phyloP scores from a whole-genome alignment of 2,888 invertebrate genomes.

The Tortricodes alternella region DNA sequence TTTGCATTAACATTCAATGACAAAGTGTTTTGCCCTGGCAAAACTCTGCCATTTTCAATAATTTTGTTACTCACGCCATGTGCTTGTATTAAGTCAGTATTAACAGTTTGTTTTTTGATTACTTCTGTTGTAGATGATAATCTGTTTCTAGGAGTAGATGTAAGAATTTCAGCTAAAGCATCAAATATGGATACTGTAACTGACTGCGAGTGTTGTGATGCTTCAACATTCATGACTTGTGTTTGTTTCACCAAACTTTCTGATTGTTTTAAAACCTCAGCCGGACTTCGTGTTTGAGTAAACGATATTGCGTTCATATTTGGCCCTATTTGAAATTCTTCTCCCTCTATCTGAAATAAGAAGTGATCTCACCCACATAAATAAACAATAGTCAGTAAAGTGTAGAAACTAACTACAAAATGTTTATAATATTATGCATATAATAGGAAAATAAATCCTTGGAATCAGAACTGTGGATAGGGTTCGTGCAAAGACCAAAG shows the following conservation, averaged over 20 bases:
- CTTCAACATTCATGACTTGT: constrained; percentile 80
- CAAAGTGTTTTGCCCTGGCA: constrained; percentile 59
- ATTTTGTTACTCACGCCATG: constrained; percentile 79
- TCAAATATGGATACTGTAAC: constrained; percentile 83
- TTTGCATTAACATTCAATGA: constrained; percentile 61
- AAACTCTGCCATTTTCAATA: constrained; percentile 75
- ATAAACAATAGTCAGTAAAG: constrained; percentile 57
- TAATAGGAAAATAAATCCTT: constrained; percentile 2
- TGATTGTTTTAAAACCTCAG: constrained; percentile 75
- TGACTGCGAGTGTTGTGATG: constrained; percentile 80
- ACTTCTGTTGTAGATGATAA: constrained; percentile 72
- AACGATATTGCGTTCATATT: constrained; percentile 77
- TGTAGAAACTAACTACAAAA: constrained; percentile 36
- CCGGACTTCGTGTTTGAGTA: constrained; percentile 75
- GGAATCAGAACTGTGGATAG: constrained; percentile 26
- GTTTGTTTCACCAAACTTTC: constrained; percentile 75
- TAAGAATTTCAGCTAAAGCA: constrained; percentile 83
- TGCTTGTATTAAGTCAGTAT: constrained; percentile 67
- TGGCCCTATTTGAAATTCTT: constrained; percentile 80
- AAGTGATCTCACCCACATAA: constrained; percentile 81
- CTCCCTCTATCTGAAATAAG: constrained; percentile 82
- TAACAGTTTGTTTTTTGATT: constrained; percentile 60
- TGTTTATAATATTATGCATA: constrained; percentile 26
- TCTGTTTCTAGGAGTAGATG: constrained; percentile 74
- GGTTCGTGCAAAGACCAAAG: constrained; percentile 78